A percentile compares a stretch with the other conserved stretches of the same genome.
These are phyloP conservation scores for Psix sp. DNA, from an alignment of 1,140 invertebrate species.

Conservation along the genomic window DNA sequence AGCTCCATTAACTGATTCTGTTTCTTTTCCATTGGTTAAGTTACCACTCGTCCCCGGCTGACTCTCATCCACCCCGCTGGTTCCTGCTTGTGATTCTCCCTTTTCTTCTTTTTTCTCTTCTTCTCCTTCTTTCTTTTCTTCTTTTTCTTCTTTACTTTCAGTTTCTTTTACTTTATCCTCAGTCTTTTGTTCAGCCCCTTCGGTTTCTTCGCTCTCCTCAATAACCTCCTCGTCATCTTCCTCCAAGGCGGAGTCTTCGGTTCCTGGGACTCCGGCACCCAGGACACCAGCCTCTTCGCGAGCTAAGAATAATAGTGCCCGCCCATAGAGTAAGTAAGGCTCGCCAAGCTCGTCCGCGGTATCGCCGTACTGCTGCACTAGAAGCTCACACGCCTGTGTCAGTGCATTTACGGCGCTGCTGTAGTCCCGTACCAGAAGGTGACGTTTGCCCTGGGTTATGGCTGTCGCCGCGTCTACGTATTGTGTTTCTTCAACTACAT, in stretches of 20 bases:
- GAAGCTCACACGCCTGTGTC: slow-evolving; percentile 84
- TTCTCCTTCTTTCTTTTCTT: slow-evolving; percentile 54
- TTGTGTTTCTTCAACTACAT: slow-evolving; percentile 73
- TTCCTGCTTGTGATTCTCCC: slow-evolving; percentile 29
- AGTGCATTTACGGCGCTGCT: slow-evolving; percentile 85
- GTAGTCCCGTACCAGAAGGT: slow-evolving; percentile 89
- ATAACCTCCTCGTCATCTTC: slow-evolving; percentile 62
- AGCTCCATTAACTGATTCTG: slow-evolving; percentile 25
- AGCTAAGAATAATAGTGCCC: slow-evolving; percentile 87
- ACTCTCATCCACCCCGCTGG: slow-evolving; percentile 11
- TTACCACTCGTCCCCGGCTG: slow-evolving; percentile 64
- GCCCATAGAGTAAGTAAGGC: slow-evolving; percentile 88
- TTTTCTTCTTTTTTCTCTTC: slow-evolving; percentile 60
- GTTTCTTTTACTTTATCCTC: slow-evolving; percentile 60
- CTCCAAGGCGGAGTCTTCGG: slow-evolving; percentile 72
- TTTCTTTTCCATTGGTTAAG: slow-evolving; percentile 56
- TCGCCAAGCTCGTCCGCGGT: slow-evolving; percentile 87
- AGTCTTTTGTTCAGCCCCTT: slow-evolving; percentile 66
- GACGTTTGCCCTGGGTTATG: slow-evolving; percentile 84
- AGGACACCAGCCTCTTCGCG: slow-evolving; percentile 88
- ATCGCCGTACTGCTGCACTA: slow-evolving; percentile 85
- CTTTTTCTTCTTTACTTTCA: slow-evolving; percentile 59
- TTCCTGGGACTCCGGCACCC: slow-evolving; percentile 83
- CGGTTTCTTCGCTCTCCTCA: slow-evolving; percentile 77
- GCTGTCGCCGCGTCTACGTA: slow-evolving; percentile 77